Percentiles rank a stretch among this genome's conserved stretches.
Conservation (phyloP, 1,140 invertebrate species). For the Patella vulgata region DNA sequence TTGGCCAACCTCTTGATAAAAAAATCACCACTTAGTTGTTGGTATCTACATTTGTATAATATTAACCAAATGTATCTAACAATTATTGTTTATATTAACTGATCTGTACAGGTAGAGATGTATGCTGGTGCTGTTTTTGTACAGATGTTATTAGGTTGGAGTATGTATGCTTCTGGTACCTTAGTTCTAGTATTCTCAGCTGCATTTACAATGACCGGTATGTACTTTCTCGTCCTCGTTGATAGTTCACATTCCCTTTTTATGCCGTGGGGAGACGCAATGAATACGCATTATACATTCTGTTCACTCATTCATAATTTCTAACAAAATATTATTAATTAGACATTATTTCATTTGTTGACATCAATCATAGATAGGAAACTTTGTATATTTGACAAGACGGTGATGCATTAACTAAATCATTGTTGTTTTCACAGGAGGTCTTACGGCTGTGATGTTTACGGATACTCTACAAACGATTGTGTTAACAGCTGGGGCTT, state of each 20-base stretch:
- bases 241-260: too few relatives aligned
- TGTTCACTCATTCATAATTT: not conserved
- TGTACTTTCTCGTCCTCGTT: too few relatives aligned
- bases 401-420: not conserved
- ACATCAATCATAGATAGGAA: not conserved
- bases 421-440: slow-evolving; percentile 48
- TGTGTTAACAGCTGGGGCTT: slow-evolving; percentile 59
- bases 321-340: not conserved
- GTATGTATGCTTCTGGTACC: slow-evolving; percentile 60
- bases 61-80: too few relatives aligned
- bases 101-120: slow-evolving; percentile 70
- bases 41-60: too few relatives aligned
- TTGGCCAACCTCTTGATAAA: too few relatives aligned
- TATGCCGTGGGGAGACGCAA: too few relatives aligned
- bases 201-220: slow-evolving; percentile 64
- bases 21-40: too few relatives aligned
- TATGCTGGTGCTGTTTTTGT: slow-evolving; percentile 71
- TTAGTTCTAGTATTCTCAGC: slow-evolving; percentile 42
- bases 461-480: slow-evolving; percentile 69
- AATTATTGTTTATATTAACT: too few relatives aligned
- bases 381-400: not conserved
- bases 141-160: slow-evolving; percentile 62
- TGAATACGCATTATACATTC: not conserved
- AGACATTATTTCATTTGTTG: not conserved
- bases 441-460: slow-evolving; percentile 69